Base-by-base conservation (phyloP, 1,140 invertebrate genomes). In the Hylyphantes graminicola region DNA sequence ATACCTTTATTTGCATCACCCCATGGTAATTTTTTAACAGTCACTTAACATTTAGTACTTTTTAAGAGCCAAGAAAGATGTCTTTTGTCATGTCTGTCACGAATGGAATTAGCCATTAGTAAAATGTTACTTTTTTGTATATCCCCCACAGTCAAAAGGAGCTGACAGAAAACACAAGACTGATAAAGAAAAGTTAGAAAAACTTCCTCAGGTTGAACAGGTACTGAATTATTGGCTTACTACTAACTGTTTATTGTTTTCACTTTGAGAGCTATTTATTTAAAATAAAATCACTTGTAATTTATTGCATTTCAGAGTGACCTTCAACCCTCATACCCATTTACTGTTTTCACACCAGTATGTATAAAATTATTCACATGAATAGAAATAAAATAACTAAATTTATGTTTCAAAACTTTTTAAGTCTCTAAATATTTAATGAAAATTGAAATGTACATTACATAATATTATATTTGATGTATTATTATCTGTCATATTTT, bases 141-240 rank as follows among this genome's bases (percentile, higher is more conserved):
- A 63, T 64, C 64, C 61, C 54, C 95, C 95, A 87, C 94, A 97
- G 91, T 90, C 97, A 74, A 98, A 98, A 91, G 97, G 97, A n/a
- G 97, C 96, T 0, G 97, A 99, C 90, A 91, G 97, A 67, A 99
- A 99, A 89, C 97, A 98, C 88, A 98, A 98, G 89, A 97, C 98
- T 88, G 97, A 99, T 90, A 90, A 96, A n/a, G 97, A 98, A 88
- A 98, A 98, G 90, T 96, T 98, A 87, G 92, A 95, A 88, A 95
- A 96, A 87, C 91, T 95, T 79, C 94, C 96, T 12, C 91, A 93
- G 53, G 91, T 93, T 15, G 96, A 98, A 89, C 94, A 96, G 88
- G 90, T 90, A 85, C 35, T 35, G 5, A 35, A 35, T 68, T 84
- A 10, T 50, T 65, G n/a, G 3, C 13, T 6, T 55, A 21, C 7